A percentile compares a stretch with the other conserved stretches of the same genome.
Conservation (phyloP, 2,888 invertebrate species). For the Sarcophaga caerulescens region DNA sequence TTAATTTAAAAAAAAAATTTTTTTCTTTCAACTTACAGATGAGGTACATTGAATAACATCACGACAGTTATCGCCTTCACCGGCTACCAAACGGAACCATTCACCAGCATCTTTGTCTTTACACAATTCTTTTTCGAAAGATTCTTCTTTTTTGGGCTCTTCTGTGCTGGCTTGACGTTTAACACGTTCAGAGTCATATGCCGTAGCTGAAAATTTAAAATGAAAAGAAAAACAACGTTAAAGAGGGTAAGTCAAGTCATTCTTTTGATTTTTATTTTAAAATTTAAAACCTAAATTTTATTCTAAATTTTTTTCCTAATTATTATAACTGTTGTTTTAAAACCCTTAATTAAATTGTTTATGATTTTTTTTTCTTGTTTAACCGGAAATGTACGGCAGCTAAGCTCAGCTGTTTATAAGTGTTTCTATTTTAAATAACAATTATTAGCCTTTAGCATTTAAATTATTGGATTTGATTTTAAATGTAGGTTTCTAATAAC, state of each 20-base stretch:
- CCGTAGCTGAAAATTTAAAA: conserved; percentile 77
- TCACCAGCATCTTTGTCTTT: conserved; percentile 97
- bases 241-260: background rate
- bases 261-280: background rate
- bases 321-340: too few relatives aligned
- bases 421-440: background rate
- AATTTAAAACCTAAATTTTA: background rate
- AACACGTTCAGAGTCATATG: conserved; percentile 82
- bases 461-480: conserved; percentile 6
- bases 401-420: background rate
- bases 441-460: conserved; percentile 8
- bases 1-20: conserved; percentile 12
- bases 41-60: conserved; percentile 97
- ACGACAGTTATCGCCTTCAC: conserved; percentile 95
- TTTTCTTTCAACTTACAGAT: conserved; percentile 85
- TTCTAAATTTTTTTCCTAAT: too few relatives aligned
- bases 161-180: conserved; percentile 88
- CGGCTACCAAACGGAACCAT: conserved; percentile 95
- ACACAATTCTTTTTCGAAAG: conserved; percentile 93
- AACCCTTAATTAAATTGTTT: too few relatives aligned
- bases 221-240: background rate
- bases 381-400: too few relatives aligned
- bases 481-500: conserved; percentile 42
- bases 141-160: conserved; percentile 92
- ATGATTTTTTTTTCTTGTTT: too few relatives aligned